Conservation (phyloP, 1,140 invertebrate genomes). For the Andricus grossulariae region DNA sequence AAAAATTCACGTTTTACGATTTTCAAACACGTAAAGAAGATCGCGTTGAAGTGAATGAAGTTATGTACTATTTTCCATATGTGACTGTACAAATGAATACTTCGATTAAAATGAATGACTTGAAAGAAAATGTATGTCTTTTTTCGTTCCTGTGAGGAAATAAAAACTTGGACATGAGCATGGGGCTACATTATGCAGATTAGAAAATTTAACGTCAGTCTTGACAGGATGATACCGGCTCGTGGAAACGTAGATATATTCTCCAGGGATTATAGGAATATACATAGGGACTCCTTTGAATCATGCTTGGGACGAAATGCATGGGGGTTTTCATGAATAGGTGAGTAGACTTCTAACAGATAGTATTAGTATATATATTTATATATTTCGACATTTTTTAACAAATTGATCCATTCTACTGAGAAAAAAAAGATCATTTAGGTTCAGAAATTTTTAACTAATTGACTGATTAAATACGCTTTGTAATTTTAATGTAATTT, state of each 20-base stretch:
- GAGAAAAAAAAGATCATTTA: too few relatives aligned
- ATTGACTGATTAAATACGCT: too few relatives aligned
- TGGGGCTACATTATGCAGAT: constrained; percentile 17
- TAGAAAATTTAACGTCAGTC: constrained; percentile 13
- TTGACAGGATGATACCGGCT: not conserved
- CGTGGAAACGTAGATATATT: not conserved
- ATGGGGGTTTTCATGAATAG: constrained; percentile 15
- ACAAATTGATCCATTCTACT: not conserved
- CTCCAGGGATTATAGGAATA: constrained; percentile 1
- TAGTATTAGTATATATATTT: not conserved
- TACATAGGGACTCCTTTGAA: constrained; percentile 5
- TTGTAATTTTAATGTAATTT: too few relatives aligned
- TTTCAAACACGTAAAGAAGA: too few relatives aligned
- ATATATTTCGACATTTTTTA: not conserved
- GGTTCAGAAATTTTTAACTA: too few relatives aligned
- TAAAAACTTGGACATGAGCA: not conserved
- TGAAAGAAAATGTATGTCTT: constrained; percentile 6
- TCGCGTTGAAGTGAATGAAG: too few relatives aligned
- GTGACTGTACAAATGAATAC: too few relatives aligned
- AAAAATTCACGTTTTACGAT: too few relatives aligned
- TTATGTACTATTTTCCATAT: too few relatives aligned
- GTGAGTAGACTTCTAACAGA: constrained; percentile 10
- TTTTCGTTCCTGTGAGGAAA: not conserved
- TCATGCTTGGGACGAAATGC: constrained; percentile 1
- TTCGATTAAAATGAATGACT: not conserved